Evolutionary conservation across 2,888 invertebrate genomes (phyloP), one percentile per base, ranked within the genome.

Genomic region (Rotaria sp.): DNA sequence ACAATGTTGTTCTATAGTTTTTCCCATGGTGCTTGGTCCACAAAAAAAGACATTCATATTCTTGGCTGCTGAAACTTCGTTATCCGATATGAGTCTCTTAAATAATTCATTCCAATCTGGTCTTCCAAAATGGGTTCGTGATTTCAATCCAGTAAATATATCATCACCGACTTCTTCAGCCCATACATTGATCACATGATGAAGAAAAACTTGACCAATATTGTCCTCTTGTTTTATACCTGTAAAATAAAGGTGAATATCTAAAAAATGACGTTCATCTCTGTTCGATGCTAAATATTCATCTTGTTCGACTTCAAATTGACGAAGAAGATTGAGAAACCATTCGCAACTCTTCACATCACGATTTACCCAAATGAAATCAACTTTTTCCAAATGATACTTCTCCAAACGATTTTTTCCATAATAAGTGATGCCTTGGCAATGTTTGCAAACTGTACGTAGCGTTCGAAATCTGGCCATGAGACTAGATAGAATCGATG

Each of bases 401-500:
- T 75, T 75, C 10, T 75, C 41, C 2, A 21, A 10, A 41, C n/a
- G 41, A 50, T 38, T 55, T 18, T 30, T 30, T 13, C 11, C 2
- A 30, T 30, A 2, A 94, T 95, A 96, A 96, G 8, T 94, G 93
- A 90, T 41, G 7, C 94, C 95, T 26, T 93, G 92, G 90, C 97
- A 97, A 87, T 93, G 93, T 0, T 96, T 96, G 89, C 97, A 97
- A 26, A 93, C 93, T 88, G 94, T 94, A 26, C 95, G 92, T 0
- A 94, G 94, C 90, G 95, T 94, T 94, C 95, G 95, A 91, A 96
- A 96, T 87, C 95, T 93, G 91, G 95, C 75, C 95, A 96, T 96
- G 88, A 97, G 95, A 48, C 95, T 95, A 91, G 97, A 96, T 80
- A 97, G 92, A 89, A 97, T 96, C 87, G 96, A 96, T 13, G 97